A percentile compares a stretch with the other conserved stretches of the same genome.
These are phyloP conservation scores for Mamestra brassicae DNA, from an alignment of 2,888 invertebrate genomes.

Conservation along the genomic window DNA sequence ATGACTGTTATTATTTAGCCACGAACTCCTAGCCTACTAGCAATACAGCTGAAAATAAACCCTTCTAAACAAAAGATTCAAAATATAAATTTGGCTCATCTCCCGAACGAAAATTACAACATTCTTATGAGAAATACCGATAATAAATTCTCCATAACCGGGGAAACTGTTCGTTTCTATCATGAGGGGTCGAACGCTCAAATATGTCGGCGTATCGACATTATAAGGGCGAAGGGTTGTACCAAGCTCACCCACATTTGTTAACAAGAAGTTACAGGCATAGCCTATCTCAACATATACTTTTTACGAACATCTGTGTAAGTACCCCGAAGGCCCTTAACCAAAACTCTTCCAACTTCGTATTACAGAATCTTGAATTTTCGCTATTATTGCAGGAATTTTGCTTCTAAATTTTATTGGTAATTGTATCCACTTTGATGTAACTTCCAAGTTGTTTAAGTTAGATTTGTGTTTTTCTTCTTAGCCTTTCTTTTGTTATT, in stretches of 20 bases:
- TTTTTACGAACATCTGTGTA: slow-evolving; percentile 61
- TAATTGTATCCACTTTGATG: slow-evolving; percentile 35
- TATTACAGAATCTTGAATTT: slow-evolving; percentile 32
- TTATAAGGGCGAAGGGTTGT: slow-evolving; percentile 71
- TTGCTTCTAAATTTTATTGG: slow-evolving; percentile 31
- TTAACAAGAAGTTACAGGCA: slow-evolving; percentile 62
- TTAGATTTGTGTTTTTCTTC: slow-evolving; percentile 23
- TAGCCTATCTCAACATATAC: slow-evolving; percentile 56
- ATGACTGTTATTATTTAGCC: neutral
- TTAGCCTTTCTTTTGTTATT: slow-evolving; percentile 12
- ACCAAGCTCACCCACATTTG: slow-evolving; percentile 64
- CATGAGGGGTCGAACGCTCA: slow-evolving; percentile 62
- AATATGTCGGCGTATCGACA: slow-evolving; percentile 74
- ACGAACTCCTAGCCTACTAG: neutral
- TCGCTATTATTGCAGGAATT: slow-evolving; percentile 37
- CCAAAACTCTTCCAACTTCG: slow-evolving; percentile 24
- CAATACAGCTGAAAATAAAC: slow-evolving; percentile 19
- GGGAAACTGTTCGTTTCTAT: slow-evolving; percentile 66
- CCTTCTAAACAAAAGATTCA: slow-evolving; percentile 21
- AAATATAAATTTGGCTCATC: slow-evolving; percentile 30
- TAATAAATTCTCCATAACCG: slow-evolving; percentile 46
- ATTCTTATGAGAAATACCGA: slow-evolving; percentile 51
- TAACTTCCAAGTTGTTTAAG: slow-evolving; percentile 41
- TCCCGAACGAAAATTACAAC: slow-evolving; percentile 43
- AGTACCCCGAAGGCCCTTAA: slow-evolving; percentile 14